Evolutionary conservation across 1,140 invertebrate genomes (phyloP).

Genomic region (Drosophila nigrodunni): DNA sequence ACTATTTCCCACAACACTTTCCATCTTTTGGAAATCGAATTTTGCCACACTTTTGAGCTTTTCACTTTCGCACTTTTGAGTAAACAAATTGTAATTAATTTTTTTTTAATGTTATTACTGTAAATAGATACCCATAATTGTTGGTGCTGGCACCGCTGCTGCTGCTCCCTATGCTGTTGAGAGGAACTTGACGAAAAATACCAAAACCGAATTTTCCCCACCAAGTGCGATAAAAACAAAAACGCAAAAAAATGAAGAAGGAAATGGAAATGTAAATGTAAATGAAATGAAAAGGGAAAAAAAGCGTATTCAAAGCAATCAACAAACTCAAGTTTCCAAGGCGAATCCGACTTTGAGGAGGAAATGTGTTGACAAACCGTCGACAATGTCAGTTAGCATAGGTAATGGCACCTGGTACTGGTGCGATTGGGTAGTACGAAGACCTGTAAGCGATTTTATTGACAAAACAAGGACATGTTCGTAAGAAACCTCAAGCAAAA

Average conservation of each 20-base stretch:
- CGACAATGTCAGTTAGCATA: slow-evolving; percentile 54
- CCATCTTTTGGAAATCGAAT: neutral
- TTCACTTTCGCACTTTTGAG: slow-evolving; percentile 1
- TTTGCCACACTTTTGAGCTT: slow-evolving; percentile 3
- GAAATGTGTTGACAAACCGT: slow-evolving; percentile 55
- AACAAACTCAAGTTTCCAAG: slow-evolving; percentile 80
- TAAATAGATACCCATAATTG: slow-evolving; percentile 54
- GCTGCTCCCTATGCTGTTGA: slow-evolving; percentile 23
- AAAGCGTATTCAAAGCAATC: slow-evolving; percentile 55
- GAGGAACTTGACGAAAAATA: slow-evolving; percentile 15
- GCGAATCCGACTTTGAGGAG: slow-evolving; percentile 39
- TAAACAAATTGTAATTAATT: slow-evolving; percentile 5
- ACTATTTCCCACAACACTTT: neutral
- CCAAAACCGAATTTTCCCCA: slow-evolving; percentile 14
- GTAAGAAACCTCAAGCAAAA: slow-evolving; percentile 5
- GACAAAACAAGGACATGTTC: slow-evolving; percentile 55
- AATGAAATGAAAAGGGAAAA: slow-evolving; percentile 18
- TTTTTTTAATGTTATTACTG: slow-evolving; percentile 42
- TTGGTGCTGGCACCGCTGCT: slow-evolving; percentile 2
- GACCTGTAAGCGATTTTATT: slow-evolving; percentile 43
- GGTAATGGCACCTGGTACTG: slow-evolving; percentile 1
- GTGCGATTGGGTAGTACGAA: neutral
- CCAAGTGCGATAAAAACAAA: slow-evolving; percentile 18
- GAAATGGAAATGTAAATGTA: slow-evolving; percentile 1
- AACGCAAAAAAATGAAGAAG: slow-evolving; percentile 24